Conservation (phyloP, 2,888 invertebrate genomes). For the Pseudococcus viburni region DNA sequence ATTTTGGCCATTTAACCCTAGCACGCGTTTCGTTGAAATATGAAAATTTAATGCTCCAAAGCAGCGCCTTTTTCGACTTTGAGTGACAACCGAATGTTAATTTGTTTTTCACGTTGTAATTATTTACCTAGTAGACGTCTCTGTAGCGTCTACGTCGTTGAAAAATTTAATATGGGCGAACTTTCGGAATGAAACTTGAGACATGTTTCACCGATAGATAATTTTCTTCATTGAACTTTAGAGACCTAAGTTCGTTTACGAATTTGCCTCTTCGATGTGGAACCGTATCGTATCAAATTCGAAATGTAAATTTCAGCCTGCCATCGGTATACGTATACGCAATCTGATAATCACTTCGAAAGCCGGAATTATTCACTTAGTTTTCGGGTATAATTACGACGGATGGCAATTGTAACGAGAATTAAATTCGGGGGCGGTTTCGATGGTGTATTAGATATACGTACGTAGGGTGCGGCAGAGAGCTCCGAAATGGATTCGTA, state of each 20-base stretch:
- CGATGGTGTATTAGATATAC: background rate
- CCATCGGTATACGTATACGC: background rate
- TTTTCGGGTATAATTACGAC: constrained; percentile 25
- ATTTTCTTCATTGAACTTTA: background rate
- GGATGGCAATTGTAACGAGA: constrained; percentile 41
- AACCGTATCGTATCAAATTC: background rate
- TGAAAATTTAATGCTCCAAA: constrained; percentile 1
- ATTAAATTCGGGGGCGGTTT: constrained; percentile 13
- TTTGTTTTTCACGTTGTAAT: constrained; percentile 21
- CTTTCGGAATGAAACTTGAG: background rate
- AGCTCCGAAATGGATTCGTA: background rate
- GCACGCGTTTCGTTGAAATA: background rate
- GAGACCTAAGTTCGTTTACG: background rate
- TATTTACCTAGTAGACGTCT: background rate
- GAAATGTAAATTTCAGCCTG: background rate
- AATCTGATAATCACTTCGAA: constrained; percentile 13
- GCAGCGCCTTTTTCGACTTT: background rate
- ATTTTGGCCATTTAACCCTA: background rate
- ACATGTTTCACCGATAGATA: background rate
- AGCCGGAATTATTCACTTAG: constrained; percentile 38
- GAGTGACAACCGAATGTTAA: constrained; percentile 20
- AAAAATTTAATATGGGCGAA: constrained; percentile 2
- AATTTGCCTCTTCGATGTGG: background rate
- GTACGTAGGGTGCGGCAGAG: background rate
- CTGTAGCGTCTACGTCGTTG: background rate